Base-by-base conservation (phyloP, 2,888 invertebrate genomes). In the Pheosia gnoma region DNA sequence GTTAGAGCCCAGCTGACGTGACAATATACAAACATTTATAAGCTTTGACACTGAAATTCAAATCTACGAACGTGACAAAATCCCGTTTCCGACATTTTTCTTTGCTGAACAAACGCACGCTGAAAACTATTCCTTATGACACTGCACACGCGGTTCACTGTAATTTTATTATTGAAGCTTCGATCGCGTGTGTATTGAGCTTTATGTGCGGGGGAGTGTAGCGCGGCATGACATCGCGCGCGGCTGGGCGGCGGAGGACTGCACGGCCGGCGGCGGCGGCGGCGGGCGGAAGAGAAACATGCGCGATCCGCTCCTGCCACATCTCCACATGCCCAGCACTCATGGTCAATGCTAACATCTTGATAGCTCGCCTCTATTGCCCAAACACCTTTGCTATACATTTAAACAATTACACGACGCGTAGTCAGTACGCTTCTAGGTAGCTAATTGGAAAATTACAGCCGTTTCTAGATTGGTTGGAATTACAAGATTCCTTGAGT, bases 61-160 rank as follows among this genome's bases (percentile, higher is more conserved):
- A 80, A 84, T 76, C 75, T 93, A 93, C 93, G 90, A 92, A 93
- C 93, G 88, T 91, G 87, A 81, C 79, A 75, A 75, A 83, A 85
- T 80, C 78, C 79, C 70, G 75, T 76, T 79, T 75, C 73, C 82
- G 77, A 79, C 85, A 83, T 87, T 81, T 83, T 83, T 77, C 75
- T 75, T 70, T 64, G 64, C 57, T 60, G 61, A 74, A 75, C 76
- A 68, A 73, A 68, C 70, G 67, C 66, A 63, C 57, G 67, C 41
- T 13, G 41, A 13, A 13, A 56, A 41, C 36, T 25, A 59, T 63
- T 65, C 65, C 71, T 61, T 61, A 66, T 71, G 66, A 65, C 86
- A 87, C 86, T 82, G 73, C 82, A 86, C 88, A 79, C 88, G 81
- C 82, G 84, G 68, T 52, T 68, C 68, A 66, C 68, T 69, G 51